Conservation (phyloP, 2,888 invertebrate genomes). For the Conops quadrifasciatus region DNA sequence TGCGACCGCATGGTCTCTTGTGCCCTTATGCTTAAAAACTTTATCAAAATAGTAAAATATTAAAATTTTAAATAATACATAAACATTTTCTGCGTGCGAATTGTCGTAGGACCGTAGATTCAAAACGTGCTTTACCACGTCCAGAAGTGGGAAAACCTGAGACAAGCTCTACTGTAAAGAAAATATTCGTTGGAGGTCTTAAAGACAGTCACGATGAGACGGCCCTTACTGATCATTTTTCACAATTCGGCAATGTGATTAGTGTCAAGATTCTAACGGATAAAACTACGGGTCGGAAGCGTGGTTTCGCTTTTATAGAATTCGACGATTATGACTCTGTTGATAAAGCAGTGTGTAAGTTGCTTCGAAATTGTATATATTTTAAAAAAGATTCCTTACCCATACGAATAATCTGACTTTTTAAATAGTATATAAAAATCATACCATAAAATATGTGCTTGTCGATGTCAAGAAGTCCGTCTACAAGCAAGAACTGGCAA, state of each 20-base stretch:
- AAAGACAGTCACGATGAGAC: conserved; percentile 59
- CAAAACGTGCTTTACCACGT: conserved; percentile 59
- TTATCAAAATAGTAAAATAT: no score
- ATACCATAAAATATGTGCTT: conserved; percentile 53
- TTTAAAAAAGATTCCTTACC: no score
- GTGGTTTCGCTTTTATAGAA: conserved; percentile 61
- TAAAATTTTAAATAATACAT: not conserved
- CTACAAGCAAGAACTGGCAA: conserved; percentile 53
- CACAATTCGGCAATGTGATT: conserved; percentile 55
- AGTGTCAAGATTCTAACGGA: conserved; percentile 58
- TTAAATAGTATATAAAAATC: conserved; percentile 53
- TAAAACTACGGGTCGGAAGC: conserved; percentile 59
- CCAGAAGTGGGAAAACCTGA: conserved; percentile 53
- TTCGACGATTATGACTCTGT: conserved; percentile 57
- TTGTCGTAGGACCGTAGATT: conserved; percentile 55
- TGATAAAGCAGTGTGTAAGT: conserved; percentile 59
- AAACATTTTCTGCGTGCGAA: not conserved
- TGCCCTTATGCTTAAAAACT: no score
- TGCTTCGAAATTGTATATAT: not conserved
- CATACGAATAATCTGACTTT: not conserved
- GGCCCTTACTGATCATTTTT: conserved; percentile 55
- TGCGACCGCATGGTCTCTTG: no score
- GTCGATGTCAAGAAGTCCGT: conserved; percentile 61
- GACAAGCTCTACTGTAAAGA: conserved; percentile 50
- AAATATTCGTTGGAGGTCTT: conserved; percentile 60